phyloP scores from a whole-genome alignment of 2,113 vertebrate species.

The Sander vitreus region DNA sequence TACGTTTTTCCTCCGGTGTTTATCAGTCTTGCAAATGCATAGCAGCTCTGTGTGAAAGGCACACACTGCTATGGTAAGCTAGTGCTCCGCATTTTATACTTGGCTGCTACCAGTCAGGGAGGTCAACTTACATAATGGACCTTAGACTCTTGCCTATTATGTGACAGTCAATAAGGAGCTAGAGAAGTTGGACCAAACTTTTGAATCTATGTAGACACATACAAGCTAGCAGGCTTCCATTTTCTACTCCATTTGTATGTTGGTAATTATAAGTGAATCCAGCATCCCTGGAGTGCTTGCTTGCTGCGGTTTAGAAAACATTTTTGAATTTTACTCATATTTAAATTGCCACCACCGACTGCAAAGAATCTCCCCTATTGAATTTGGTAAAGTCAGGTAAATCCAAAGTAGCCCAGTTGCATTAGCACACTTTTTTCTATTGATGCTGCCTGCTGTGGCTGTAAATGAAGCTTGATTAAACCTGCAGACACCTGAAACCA shows the following conservation, averaged over 20 bases:
- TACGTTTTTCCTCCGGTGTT: no score
- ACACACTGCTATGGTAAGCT: no score
- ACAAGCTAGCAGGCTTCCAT: neutral
- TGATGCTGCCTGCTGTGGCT: constrained; percentile 5
- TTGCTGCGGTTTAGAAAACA: neutral
- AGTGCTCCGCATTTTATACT: neutral
- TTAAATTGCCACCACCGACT: neutral
- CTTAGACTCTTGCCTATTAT: neutral
- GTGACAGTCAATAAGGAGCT: neutral
- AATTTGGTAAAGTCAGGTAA: neutral
- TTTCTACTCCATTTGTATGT: neutral
- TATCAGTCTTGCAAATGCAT: no score
- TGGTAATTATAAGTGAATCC: neutral
- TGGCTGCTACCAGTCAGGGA: neutral
- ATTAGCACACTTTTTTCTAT: neutral
- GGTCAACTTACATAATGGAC: neutral
- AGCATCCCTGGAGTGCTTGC: neutral
- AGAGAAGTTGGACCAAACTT: neutral
- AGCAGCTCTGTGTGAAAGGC: no score
- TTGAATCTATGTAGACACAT: neutral
- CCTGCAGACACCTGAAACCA: constrained; percentile 19
- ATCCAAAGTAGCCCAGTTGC: neutral
- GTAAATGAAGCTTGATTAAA: constrained; percentile 22
- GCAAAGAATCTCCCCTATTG: neutral
- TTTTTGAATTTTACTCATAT: neutral